phyloP scores from a whole-genome alignment of 2,888 invertebrate species.

The Harpalus rufipes region DNA sequence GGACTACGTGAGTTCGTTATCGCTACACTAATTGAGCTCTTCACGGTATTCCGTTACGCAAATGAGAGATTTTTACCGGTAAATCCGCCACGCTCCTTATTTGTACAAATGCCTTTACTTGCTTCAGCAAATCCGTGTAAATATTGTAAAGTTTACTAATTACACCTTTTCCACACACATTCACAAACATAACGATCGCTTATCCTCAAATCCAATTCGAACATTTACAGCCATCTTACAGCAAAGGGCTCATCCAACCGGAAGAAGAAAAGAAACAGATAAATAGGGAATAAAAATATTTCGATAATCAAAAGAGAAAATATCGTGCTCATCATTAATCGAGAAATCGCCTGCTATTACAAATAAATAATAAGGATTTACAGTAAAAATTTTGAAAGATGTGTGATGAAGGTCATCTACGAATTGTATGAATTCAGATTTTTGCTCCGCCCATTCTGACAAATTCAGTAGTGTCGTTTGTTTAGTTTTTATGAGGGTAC shows the following conservation, averaged over 20 bases:
- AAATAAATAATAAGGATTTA: too few relatives aligned
- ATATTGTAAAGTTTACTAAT: constrained; percentile 39
- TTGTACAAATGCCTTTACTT: constrained; percentile 38
- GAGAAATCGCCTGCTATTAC: too few relatives aligned
- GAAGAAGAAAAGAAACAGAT: constrained; percentile 41
- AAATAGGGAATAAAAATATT: constrained; percentile 38
- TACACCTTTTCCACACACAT: background rate
- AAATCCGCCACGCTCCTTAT: constrained; percentile 54
- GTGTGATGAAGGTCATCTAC: too few relatives aligned
- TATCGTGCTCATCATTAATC: too few relatives aligned
- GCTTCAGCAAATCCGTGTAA: constrained; percentile 27
- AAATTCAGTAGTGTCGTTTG: too few relatives aligned
- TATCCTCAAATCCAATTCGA: constrained; percentile 32
- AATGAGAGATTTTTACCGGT: constrained; percentile 64
- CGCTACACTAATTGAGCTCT: constrained; percentile 66
- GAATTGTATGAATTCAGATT: too few relatives aligned
- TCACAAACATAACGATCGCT: constrained; percentile 12
- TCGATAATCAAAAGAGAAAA: constrained; percentile 45
- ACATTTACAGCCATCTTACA: constrained; percentile 35
- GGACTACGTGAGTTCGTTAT: constrained; percentile 62
- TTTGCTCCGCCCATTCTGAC: too few relatives aligned
- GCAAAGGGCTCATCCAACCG: constrained; percentile 49
- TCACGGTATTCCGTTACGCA: constrained; percentile 58
- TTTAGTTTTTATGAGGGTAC: too few relatives aligned
- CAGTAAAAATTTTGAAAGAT: too few relatives aligned